Conservation (phyloP, 2,113 vertebrate species). For the Sturnus vulgaris region DNA sequence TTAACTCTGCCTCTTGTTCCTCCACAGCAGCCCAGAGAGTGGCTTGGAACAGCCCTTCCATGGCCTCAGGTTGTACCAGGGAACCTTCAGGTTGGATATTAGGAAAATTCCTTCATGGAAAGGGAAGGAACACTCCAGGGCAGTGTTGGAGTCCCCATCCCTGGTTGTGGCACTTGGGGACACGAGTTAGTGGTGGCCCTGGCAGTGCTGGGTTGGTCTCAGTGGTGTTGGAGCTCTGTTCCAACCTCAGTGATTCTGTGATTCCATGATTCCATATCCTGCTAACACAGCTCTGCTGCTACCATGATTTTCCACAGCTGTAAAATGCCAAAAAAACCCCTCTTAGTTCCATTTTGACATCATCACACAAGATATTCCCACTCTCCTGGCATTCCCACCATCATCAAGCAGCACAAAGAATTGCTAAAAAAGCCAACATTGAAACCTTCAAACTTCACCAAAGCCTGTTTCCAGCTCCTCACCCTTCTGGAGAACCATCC, state of each 20-base stretch:
- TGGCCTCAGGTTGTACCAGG: background rate
- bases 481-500: background rate
- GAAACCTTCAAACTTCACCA: background rate
- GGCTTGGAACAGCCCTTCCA: background rate
- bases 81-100: background rate
- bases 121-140: background rate
- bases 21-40: rapidly evolving
- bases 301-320: background rate
- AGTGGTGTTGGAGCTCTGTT: background rate
- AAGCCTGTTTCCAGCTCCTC: background rate
- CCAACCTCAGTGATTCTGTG: background rate
- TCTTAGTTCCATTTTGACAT: background rate
- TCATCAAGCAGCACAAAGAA: background rate
- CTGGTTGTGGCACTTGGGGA: background rate
- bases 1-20: background rate
- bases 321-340: background rate
- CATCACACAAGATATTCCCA: background rate
- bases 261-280: background rate
- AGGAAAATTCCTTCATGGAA: background rate
- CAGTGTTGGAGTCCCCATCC: background rate
- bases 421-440: background rate
- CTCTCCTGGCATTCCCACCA: background rate
- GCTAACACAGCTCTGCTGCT: background rate
- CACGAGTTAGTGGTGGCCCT: background rate
- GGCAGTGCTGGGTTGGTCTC: background rate